phyloP scores from a whole-genome alignment of 2,888 invertebrate genomes.

The Fragum fragum region DNA sequence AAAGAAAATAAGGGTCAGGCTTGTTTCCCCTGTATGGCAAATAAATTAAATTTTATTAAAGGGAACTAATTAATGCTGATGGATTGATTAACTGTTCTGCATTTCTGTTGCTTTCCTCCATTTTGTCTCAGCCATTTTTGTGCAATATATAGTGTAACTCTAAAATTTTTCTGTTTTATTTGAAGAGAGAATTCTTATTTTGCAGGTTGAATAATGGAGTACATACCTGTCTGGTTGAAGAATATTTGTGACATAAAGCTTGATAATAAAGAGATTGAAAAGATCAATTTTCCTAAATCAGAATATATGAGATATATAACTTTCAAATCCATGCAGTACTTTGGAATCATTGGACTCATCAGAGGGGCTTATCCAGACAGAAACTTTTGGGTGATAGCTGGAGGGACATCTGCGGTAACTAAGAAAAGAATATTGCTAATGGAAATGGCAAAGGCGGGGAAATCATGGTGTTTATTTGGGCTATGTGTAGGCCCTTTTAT shows the following conservation, averaged over 20 bases:
- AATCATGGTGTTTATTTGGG: slow-evolving; percentile 1
- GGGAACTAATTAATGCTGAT: not conserved
- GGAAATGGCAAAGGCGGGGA: not conserved
- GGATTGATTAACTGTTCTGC: too few relatives aligned
- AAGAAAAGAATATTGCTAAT: not conserved
- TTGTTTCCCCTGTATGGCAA: too few relatives aligned
- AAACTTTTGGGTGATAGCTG: not conserved
- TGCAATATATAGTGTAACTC: too few relatives aligned
- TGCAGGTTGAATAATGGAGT: not conserved
- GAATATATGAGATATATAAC: slow-evolving; percentile 8
- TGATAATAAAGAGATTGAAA: slow-evolving; percentile 2
- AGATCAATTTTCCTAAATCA: slow-evolving; percentile 6
- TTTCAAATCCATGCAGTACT: not conserved
- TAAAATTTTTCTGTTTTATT: too few relatives aligned
- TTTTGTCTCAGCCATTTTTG: too few relatives aligned
- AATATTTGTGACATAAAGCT: not conserved
- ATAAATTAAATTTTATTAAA: too few relatives aligned
- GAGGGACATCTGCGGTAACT: not conserved
- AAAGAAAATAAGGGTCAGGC: too few relatives aligned
- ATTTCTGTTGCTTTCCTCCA: too few relatives aligned
- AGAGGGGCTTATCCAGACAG: not conserved
- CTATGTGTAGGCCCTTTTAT: not conserved
- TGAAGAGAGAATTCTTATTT: too few relatives aligned
- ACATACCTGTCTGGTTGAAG: not conserved
- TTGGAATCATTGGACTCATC: not conserved